phyloP scores from a whole-genome alignment of 2,888 invertebrate genomes.

The Eupeodes latifasciatus region DNA sequence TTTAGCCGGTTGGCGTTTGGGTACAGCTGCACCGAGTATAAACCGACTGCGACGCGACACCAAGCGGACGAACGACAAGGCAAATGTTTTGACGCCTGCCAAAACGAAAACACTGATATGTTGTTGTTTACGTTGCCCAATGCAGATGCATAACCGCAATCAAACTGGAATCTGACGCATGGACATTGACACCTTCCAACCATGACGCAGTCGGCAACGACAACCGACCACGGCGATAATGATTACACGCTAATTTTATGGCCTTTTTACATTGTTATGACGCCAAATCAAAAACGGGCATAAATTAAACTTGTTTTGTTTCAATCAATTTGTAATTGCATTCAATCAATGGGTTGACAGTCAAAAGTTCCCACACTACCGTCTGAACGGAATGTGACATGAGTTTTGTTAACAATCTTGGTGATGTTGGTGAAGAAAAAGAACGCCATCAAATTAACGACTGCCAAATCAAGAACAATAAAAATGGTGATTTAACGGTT shows the following conservation, averaged over 20 bases:
- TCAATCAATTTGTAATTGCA: neutral
- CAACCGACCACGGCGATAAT: no score
- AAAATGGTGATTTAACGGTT: slow-evolving; percentile 30
- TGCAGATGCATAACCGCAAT: neutral
- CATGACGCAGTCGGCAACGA: neutral
- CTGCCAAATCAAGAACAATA: slow-evolving; percentile 13
- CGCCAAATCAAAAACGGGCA: neutral
- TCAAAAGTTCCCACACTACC: slow-evolving; percentile 6
- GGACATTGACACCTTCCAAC: neutral
- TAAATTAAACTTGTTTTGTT: neutral
- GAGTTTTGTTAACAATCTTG: neutral
- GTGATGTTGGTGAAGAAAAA: neutral
- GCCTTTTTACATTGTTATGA: neutral
- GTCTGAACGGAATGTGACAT: neutral
- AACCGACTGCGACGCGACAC: no score
- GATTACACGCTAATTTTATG: slow-evolving; percentile 13
- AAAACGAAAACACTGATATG: neutral
- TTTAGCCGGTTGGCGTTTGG: no score
- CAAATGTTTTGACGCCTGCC: slow-evolving; percentile 12
- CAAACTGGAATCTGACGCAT: slow-evolving; percentile 20
- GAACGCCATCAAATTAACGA: neutral
- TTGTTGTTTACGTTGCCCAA: neutral
- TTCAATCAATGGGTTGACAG: neutral
- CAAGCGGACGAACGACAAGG: neutral
- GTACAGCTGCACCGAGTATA: neutral